Evolutionary conservation across 1,140 invertebrate species (phyloP).

Genomic region (Branchinecta lynchi): DNA sequence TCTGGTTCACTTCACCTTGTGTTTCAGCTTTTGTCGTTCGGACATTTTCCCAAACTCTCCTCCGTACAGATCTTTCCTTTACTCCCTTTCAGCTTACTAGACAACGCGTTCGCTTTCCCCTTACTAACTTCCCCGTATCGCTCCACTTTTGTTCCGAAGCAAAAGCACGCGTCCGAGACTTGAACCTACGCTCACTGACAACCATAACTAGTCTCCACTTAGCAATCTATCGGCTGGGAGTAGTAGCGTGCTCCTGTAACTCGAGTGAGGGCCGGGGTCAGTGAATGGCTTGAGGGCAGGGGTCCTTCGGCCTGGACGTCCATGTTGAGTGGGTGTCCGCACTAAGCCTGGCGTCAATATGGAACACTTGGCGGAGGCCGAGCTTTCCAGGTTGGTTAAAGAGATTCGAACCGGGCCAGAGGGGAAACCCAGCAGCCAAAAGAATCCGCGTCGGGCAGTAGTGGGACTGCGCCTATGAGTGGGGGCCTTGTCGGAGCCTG

Average conservation of each 20-base stretch:
- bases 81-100: no score
- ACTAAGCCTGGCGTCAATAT: constrained; percentile 77
- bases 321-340: constrained; percentile 31
- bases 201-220: no score
- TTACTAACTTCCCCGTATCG: no score
- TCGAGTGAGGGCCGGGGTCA: constrained; percentile 67
- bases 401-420: constrained; percentile 91
- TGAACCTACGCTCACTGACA: no score
- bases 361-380: constrained; percentile 60
- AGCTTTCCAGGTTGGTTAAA: constrained; percentile 48
- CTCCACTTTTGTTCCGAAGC: no score
- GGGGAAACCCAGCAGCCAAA: constrained; percentile 92
- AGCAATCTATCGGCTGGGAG: constrained; percentile 40
- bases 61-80: no score
- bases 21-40: no score
- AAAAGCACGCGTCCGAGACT: no score
- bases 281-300: constrained; percentile 62
- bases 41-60: no score
- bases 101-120: no score
- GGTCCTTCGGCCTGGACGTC: constrained; percentile 21
- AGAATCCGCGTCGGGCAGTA: constrained; percentile 89
- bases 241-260: constrained; percentile 78
- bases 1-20: no score
- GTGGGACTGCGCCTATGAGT: constrained; percentile 94
- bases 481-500: constrained; percentile 59